Evolutionary conservation across 2,113 vertebrate genomes (phyloP), one percentile per base, ranked within the genome.

Genomic region (Meleagris gallopavo): DNA sequence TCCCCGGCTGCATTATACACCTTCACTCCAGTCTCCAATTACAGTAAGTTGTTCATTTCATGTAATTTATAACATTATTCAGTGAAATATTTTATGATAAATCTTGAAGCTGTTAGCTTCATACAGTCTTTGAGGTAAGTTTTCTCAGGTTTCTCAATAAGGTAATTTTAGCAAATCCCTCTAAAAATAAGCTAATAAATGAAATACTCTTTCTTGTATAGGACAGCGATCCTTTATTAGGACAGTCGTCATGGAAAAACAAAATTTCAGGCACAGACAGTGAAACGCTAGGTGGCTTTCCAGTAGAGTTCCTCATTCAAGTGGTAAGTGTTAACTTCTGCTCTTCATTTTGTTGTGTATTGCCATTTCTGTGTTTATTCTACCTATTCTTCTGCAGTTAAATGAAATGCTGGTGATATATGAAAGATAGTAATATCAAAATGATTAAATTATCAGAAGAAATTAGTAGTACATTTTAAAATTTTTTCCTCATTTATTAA

Each of bases 291-390:
- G 99, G 99, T 92, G 99, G 99, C 60, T 99, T 99, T 98, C 99
- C 99, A 89, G 99, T 99, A 93, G 99, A 99, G 96, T 99, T 99
- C 95, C 98, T 99, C 69, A 98, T 99, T 75, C 99, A 99, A 98
- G 99, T 99, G 98, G 99, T 99, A 98, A 98, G 98, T 97, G 58
- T 88, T 81, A 81, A 72, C 40, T 89, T 18, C 25, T 83, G 9
- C 79, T 87, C 48, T 79, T 90, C 16, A 46, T 94, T 91, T 79
- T 96, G 40, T 41, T 60, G 17, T 57, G 25, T 71, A 16, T 76
- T 94, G 46, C 64, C 36, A 20, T 72, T 86, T 90, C 57, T 38
- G 65, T 48, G 30, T 78, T 71, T 95, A 50, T 81, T 79, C 67
- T 90, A 16, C 32, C 11, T 46, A 4, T 66, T 89, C 55, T 92